Conservation (phyloP, 2,797 vertebrate species). For the Tympanoctomys barrerae region DNA sequence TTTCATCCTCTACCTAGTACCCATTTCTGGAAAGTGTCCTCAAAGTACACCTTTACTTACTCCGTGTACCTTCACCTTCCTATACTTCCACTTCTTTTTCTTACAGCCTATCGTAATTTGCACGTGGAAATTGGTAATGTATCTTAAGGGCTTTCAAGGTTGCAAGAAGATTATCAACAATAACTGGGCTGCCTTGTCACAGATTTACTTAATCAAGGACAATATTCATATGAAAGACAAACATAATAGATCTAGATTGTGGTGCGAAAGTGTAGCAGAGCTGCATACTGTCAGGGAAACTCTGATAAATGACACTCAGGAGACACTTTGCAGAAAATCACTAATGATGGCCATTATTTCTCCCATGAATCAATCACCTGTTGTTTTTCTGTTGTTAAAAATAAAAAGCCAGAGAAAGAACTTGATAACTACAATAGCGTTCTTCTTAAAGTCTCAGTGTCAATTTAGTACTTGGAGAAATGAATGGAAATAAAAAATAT, state of each 20-base stretch:
- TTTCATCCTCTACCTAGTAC: not conserved
- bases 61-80: not conserved
- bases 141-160: not conserved
- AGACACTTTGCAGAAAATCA: not conserved
- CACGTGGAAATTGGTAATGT: not conserved
- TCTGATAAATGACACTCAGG: not conserved
- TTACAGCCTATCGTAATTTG: not conserved
- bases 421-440: not conserved
- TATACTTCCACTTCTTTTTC: not conserved
- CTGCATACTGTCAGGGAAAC: not conserved
- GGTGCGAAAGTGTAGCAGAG: not conserved
- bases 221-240: not conserved
- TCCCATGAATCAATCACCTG: not conserved
- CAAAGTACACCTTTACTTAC: not conserved
- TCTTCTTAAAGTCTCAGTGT: not conserved
- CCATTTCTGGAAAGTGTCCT: not conserved
- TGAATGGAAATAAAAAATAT: not conserved
- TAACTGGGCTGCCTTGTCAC: not conserved
- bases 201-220: not conserved
- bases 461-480: not conserved
- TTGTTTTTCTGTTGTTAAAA: not conserved
- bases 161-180: not conserved
- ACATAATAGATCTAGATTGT: not conserved
- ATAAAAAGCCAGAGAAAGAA: not conserved
- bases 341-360: too few species aligned